Conservation (phyloP, 2,888 invertebrate genomes). For the Lissocephala sabroskyi region DNA sequence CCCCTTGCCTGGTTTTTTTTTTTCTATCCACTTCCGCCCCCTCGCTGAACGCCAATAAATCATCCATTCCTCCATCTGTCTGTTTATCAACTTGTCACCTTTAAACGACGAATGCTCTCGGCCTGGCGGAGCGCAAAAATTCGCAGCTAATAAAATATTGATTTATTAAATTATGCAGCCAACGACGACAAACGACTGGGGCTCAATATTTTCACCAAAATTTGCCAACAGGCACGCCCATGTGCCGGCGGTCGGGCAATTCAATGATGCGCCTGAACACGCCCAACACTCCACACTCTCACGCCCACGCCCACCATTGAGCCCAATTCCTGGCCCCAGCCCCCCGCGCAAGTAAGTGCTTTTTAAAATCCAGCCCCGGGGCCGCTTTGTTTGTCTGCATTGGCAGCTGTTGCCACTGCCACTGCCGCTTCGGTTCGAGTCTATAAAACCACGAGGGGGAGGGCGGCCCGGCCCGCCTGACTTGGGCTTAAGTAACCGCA, state of each 20-base stretch:
- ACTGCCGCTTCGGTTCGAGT: slow-evolving; percentile 17
- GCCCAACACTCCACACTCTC: neutral
- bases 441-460: slow-evolving; percentile 15
- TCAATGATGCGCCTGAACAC: neutral
- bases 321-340: neutral
- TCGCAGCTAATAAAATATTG: slow-evolving; percentile 61
- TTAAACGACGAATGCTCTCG: neutral
- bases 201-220: slow-evolving; percentile 46
- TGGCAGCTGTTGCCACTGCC: slow-evolving; percentile 40
- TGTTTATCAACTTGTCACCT: slow-evolving; percentile 16
- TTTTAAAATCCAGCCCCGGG: slow-evolving; percentile 56
- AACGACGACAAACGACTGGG: slow-evolving; percentile 6
- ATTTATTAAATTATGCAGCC: slow-evolving; percentile 55
- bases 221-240: slow-evolving; percentile 36
- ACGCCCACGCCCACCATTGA: neutral
- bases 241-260: slow-evolving; percentile 10
- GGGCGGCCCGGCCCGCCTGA: slow-evolving; percentile 7
- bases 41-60: no score
- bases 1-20: no score
- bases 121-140: slow-evolving; percentile 20
- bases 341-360: slow-evolving; percentile 44
- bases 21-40: no score
- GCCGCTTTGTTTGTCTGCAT: slow-evolving; percentile 51
- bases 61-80: no score
- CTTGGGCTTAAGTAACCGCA: slow-evolving; percentile 49